Conservation (phyloP, 2,113 vertebrate species). For the Shinisaurus crocodilurus region DNA sequence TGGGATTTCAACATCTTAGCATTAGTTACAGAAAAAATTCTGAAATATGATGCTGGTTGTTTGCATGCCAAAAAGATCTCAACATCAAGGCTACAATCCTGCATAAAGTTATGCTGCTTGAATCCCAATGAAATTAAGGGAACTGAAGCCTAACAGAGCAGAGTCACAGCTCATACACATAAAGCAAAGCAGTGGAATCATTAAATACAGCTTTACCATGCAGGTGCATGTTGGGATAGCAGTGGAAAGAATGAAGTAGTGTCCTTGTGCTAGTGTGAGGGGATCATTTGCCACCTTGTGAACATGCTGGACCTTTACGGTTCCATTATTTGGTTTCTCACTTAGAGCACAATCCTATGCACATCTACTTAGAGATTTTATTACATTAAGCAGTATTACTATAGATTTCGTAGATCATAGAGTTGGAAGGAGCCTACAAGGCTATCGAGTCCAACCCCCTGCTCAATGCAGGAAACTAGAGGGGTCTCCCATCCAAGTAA, state of each 20-base stretch:
- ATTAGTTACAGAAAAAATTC: neutral
- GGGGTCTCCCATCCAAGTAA: too few species aligned
- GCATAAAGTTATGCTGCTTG: neutral
- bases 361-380: neutral
- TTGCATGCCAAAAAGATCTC: neutral
- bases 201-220: neutral
- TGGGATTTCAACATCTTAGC: neutral
- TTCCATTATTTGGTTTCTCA: slow-evolving; percentile 49
- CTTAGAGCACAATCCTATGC: neutral
- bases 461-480: too few species aligned
- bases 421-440: too few species aligned
- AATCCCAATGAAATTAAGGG: slow-evolving; percentile 3
- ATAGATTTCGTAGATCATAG: too few species aligned
- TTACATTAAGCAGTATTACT: neutral
- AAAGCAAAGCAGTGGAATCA: neutral
- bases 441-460: too few species aligned
- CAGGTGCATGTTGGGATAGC: neutral
- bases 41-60: neutral
- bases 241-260: neutral
- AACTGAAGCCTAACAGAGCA: neutral
- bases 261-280: neutral
- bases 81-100: neutral
- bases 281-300: neutral
- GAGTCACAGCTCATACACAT: neutral
- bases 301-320: neutral